phyloP scores from a whole-genome alignment of 2,888 invertebrate genomes.

The Caenorhabditis panamensis region DNA sequence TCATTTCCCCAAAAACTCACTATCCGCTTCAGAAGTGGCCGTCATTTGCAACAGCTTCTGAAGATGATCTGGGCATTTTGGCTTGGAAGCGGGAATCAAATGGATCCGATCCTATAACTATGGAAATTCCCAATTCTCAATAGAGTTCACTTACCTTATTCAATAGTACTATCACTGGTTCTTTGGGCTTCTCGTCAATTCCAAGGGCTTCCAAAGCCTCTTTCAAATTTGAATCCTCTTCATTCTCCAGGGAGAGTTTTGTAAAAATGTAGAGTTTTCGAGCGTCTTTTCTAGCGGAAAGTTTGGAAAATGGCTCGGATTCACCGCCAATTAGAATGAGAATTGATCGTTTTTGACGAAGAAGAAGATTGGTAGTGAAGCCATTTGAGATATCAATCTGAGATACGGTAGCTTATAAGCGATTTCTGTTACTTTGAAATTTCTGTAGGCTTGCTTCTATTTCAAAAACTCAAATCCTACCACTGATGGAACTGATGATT shows the following conservation, averaged over 20 bases:
- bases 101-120: constrained; percentile 47
- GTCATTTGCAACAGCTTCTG: constrained; percentile 37
- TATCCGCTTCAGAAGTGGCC: constrained; percentile 30
- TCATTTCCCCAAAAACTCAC: constrained; percentile 35
- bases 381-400: constrained; percentile 75
- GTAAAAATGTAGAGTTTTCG: constrained; percentile 60
- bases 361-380: constrained; percentile 74
- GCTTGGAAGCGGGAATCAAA: constrained; percentile 9
- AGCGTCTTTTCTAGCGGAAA: constrained; percentile 62
- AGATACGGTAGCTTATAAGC: constrained; percentile 1
- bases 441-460: not conserved
- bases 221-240: constrained; percentile 22
- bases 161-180: constrained; percentile 24
- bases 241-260: constrained; percentile 21
- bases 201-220: constrained; percentile 32
- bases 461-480: constrained; percentile 48
- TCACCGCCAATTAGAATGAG: constrained; percentile 54
- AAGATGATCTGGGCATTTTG: constrained; percentile 58
- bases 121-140: constrained; percentile 22
- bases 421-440: not conserved
- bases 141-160: constrained; percentile 24
- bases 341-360: constrained; percentile 68
- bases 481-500: constrained; percentile 70
- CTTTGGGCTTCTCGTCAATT: constrained; percentile 9
- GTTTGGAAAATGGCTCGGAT: constrained; percentile 59